Evolutionary conservation across 2,888 invertebrate species (phyloP).

Genomic region (Clusia tigrina): DNA sequence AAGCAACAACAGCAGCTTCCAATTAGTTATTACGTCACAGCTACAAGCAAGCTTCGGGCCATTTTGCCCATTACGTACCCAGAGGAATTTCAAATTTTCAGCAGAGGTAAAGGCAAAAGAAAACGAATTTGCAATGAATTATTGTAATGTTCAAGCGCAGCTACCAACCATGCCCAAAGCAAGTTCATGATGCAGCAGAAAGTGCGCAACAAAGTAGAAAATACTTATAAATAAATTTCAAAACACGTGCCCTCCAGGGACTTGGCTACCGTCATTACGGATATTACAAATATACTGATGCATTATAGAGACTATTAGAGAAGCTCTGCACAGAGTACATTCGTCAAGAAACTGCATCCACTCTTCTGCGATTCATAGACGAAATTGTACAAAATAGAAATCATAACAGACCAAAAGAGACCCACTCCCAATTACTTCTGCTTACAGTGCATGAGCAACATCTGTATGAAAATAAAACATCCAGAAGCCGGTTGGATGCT

Average conservation of each 20-base stretch:
- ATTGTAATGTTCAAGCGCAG: conserved; percentile 25
- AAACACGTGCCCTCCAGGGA: not conserved
- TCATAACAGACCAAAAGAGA: not conserved
- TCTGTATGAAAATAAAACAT: too few species aligned
- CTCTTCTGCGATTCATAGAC: too few species aligned
- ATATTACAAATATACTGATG: too few species aligned
- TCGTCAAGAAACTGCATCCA: too few species aligned
- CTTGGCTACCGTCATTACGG: not conserved
- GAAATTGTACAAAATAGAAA: not conserved
- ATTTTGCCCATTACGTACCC: too few species aligned
- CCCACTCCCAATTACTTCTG: not conserved
- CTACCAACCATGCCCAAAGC: conserved; percentile 20
- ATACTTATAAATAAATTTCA: not conserved
- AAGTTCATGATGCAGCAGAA: conserved; percentile 12
- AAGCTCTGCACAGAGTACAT: too few species aligned
- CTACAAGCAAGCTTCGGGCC: too few species aligned
- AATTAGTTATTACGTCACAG: too few species aligned
- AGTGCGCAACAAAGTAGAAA: not conserved
- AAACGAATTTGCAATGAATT: conserved; percentile 38
- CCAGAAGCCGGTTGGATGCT: not conserved
- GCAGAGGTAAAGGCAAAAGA: too few species aligned
- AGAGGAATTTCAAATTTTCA: too few species aligned
- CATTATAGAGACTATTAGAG: too few species aligned
- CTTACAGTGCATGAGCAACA: conserved; percentile 1
- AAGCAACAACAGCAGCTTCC: too few species aligned